Percentiles rank a stretch among this genome's conserved stretches.
Evolutionary conservation across 2,113 vertebrate genomes (phyloP).

Genomic region (Dendrocopos noguchii): DNA sequence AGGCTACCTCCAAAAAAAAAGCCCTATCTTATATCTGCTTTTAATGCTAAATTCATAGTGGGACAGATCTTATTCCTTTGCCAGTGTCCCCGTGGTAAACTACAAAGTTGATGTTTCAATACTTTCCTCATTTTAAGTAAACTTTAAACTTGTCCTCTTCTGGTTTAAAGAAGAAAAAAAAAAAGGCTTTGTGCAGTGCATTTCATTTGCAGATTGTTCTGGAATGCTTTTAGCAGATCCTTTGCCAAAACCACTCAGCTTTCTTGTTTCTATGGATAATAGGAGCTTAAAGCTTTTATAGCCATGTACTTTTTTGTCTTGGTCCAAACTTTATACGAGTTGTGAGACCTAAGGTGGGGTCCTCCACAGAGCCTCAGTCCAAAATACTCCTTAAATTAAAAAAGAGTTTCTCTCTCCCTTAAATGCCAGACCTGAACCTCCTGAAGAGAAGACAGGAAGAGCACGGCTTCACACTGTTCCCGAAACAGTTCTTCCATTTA

Average conservation of each 20-base stretch:
- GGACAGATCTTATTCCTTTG: background rate
- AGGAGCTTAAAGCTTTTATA: background rate
- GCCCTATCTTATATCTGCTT: background rate
- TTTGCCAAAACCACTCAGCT: background rate
- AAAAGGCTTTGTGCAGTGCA: background rate
- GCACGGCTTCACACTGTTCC: background rate
- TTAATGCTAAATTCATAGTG: background rate
- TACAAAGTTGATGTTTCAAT: background rate
- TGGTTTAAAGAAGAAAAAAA: background rate
- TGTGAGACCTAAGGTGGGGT: background rate
- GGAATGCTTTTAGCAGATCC: background rate
- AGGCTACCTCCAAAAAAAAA: background rate
- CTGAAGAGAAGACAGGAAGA: background rate
- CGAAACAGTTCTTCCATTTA: background rate
- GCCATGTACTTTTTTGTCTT: background rate
- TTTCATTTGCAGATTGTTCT: constrained; percentile 1
- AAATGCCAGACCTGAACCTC: background rate
- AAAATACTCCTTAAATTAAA: background rate
- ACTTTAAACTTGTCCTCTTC: background rate
- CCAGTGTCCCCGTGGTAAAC: background rate
- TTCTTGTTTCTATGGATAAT: background rate
- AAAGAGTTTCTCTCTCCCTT: background rate
- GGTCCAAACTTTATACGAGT: background rate
- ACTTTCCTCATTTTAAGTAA: background rate
- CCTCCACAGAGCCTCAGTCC: background rate